phyloP scores from a whole-genome alignment of 2,113 vertebrate genomes.

The Pollimyrus isidori region DNA sequence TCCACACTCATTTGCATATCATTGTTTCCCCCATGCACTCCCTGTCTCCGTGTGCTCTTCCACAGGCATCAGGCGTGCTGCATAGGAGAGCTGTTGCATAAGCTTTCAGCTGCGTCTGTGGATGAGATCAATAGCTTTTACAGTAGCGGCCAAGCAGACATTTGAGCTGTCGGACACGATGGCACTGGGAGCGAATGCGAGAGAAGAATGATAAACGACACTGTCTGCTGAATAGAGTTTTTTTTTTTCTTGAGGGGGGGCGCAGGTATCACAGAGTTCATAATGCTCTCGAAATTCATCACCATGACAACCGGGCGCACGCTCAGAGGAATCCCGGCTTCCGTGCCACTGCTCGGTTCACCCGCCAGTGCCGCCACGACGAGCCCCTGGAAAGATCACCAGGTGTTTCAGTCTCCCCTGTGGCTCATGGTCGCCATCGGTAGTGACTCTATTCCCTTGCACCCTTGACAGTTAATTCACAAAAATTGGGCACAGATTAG shows the following conservation, averaged over 20 bases:
- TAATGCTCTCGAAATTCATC: slow-evolving; percentile 39
- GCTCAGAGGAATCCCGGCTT: slow-evolving; percentile 32
- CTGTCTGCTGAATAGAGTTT: not conserved
- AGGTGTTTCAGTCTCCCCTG: not conserved
- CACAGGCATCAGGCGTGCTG: not conserved
- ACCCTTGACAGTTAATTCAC: not conserved
- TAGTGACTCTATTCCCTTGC: not conserved
- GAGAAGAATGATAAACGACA: not conserved
- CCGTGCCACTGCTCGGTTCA: slow-evolving; percentile 23
- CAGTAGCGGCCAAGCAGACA: not conserved
- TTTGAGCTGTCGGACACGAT: not conserved
- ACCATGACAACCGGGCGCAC: slow-evolving; percentile 50
- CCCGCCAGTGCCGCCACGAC: not conserved
- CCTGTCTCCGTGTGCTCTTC: not conserved
- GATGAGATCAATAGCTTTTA: not conserved
- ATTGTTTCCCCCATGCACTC: slow-evolving; percentile 2
- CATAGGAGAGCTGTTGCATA: not conserved
- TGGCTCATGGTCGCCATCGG: not conserved
- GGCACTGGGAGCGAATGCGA: not conserved
- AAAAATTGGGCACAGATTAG: not conserved
- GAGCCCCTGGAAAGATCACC: not conserved
- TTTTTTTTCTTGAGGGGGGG: not conserved
- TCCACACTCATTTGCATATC: not conserved
- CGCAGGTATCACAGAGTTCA: slow-evolving; percentile 32
- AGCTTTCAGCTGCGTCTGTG: not conserved